Base-by-base conservation (phyloP, 2,888 invertebrate genomes). In the Sinelater perroti region DNA sequence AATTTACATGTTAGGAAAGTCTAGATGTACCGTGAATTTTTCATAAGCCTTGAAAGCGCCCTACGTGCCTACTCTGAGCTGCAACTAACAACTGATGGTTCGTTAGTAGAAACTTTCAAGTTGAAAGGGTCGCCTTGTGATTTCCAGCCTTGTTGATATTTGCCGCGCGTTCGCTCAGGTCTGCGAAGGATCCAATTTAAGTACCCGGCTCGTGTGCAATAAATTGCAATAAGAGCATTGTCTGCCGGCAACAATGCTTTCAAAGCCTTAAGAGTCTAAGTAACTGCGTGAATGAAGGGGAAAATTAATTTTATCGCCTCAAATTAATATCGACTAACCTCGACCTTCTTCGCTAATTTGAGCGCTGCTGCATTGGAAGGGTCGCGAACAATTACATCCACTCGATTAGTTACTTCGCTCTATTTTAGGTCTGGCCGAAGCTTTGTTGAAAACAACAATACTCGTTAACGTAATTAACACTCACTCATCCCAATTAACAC, bases 21-120 rank as follows among this genome's bases (percentile, higher is more conserved):
- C 28, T 26, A 18, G n/a, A 16, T 38, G 26, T 21, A 24, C 17
- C 13, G 24, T 38, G 50, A 36, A 38, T 50, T 50, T 45, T 50
- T 50, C 26, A 50, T 50, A 13, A 47, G 28, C 21, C 35, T 33
- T 13, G 31, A 21, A 13, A 11, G 17, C 24, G 3, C 21, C 8
- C 20, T 33, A 47, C 20, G 20, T 26, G n/a, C 14, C 28, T 16
- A 17, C 35, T 16, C 17, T 26, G 49, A 33, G 20, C 21, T 31
- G 20, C 28, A 49, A 36, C 36, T 20, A 36, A 49, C 36, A 49
- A 36, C 35, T 20, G 38, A 38, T 36, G 38, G 50, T 50, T 50
- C 38, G 36, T 50, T 50, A 50, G 50, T 16, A 11, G 26, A 16
- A 50, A 38, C 28, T 36, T 38, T 50, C 26, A 50, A 50, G 17